phyloP scores from a whole-genome alignment of 2,888 invertebrate species.

The Hydraecia micacea region DNA sequence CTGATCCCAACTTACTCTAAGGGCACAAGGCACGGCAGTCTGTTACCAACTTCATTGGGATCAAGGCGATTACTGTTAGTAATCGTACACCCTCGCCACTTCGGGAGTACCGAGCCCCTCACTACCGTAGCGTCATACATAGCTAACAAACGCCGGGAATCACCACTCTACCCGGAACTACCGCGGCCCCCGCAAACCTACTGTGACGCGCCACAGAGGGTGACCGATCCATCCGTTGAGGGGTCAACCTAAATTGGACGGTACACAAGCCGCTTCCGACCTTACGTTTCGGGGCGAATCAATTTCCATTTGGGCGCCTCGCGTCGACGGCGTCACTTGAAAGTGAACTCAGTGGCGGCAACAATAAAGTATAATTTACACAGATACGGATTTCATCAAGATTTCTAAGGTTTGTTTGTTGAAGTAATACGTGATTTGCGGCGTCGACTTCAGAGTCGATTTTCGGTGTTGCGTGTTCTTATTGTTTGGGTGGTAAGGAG shows the following conservation, averaged over 20 bases:
- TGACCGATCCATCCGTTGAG: conserved; percentile 72
- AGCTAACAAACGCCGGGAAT: conserved; percentile 70
- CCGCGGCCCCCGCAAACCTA: conserved; percentile 65
- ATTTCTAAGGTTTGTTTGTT: conserved; percentile 83
- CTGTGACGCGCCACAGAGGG: conserved; percentile 66
- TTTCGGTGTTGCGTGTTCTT: conserved; percentile 71
- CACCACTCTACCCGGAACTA: conserved; percentile 72
- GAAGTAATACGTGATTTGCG: conserved; percentile 88
- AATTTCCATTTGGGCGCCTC: conserved; percentile 85
- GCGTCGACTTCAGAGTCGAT: conserved; percentile 78
- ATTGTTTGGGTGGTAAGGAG: conserved; percentile 70
- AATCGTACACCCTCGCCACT: conserved; percentile 86
- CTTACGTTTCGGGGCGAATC: conserved; percentile 84
- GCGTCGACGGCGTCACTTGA: conserved; percentile 68
- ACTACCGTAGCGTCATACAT: conserved; percentile 77
- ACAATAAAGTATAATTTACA: conserved; percentile 82
- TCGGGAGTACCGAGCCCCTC: conserved; percentile 75
- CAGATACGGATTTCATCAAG: conserved; percentile 74
- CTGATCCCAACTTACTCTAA: conserved; percentile 67
- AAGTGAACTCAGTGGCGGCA: conserved; percentile 69
- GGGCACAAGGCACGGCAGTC: conserved; percentile 75
- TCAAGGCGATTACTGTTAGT: conserved; percentile 87
- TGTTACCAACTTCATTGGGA: conserved; percentile 87
- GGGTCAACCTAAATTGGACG: conserved; percentile 61
- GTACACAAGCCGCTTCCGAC: conserved; percentile 75